These are phyloP conservation scores for Zaprionus lineosus DNA, from an alignment of 2,888 invertebrate genomes.

Conservation along the genomic window DNA sequence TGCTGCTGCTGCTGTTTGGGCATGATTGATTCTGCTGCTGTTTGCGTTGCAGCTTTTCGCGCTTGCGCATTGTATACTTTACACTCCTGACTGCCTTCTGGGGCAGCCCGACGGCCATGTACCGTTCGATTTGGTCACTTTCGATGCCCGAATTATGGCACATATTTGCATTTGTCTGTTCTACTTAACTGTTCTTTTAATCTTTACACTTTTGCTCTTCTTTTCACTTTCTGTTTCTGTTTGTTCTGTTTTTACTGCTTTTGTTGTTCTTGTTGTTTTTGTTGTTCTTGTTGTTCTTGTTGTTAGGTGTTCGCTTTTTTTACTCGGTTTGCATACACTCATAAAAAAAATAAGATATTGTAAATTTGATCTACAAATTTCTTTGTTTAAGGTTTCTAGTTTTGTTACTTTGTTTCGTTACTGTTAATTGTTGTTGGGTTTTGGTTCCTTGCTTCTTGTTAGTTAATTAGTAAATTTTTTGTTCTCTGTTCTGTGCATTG, in stretches of 20 bases:
- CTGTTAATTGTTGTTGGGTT: too few species aligned
- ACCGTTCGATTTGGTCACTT: constrained; percentile 81
- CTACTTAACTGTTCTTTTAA: constrained; percentile 24
- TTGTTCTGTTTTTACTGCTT: constrained; percentile 4
- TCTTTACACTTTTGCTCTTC: not conserved
- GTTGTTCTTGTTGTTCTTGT: constrained; percentile 12
- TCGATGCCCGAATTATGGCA: constrained; percentile 80
- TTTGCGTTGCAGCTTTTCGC: constrained; percentile 57
- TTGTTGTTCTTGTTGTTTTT: constrained; percentile 5
- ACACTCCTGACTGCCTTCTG: constrained; percentile 80
- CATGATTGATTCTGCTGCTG: constrained; percentile 23
- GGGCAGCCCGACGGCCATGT: constrained; percentile 81
- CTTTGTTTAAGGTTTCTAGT: constrained; percentile 6
- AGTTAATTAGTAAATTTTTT: constrained; percentile 37
- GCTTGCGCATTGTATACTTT: constrained; percentile 78
- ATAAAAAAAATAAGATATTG: constrained; percentile 23
- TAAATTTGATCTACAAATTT: constrained; percentile 17
- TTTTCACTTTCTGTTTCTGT: constrained; percentile 20
- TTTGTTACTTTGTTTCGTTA: constrained; percentile 8
- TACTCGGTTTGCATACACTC: constrained; percentile 24
- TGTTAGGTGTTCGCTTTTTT: too few species aligned
- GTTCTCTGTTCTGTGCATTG: constrained; percentile 9
- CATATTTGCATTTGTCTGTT: constrained; percentile 74
- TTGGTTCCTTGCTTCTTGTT: constrained; percentile 26
- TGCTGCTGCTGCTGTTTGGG: constrained; percentile 24